phyloP scores from a whole-genome alignment of 2,888 invertebrate genomes.

The Volucella bombylans region DNA sequence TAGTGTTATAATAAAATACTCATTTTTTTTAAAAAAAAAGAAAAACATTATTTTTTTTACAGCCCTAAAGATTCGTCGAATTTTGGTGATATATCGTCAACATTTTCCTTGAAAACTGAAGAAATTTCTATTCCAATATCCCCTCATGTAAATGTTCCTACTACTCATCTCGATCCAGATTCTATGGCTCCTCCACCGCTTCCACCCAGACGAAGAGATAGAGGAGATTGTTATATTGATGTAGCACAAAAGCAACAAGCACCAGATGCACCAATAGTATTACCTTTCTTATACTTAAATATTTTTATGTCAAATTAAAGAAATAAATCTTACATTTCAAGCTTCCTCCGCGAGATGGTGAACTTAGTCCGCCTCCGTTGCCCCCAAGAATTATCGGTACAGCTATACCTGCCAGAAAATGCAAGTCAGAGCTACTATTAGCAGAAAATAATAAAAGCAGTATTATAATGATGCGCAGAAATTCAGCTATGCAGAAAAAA shows the following conservation, averaged over 20 bases:
- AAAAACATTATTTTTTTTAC: not conserved
- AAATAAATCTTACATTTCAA: slow-evolving; percentile 56
- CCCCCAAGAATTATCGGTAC: slow-evolving; percentile 84
- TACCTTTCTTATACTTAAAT: not conserved
- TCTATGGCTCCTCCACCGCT: slow-evolving; percentile 80
- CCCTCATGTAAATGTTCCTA: slow-evolving; percentile 82
- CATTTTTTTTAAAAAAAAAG: not conserved
- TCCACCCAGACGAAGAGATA: slow-evolving; percentile 80
- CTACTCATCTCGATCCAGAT: slow-evolving; percentile 79
- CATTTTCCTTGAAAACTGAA: slow-evolving; percentile 43
- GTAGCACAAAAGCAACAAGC: slow-evolving; percentile 84
- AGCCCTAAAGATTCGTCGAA: slow-evolving; percentile 58
- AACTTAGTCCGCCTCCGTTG: slow-evolving; percentile 86
- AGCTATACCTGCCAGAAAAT: slow-evolving; percentile 75
- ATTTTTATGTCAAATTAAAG: slow-evolving; percentile 74
- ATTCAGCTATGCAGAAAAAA: slow-evolving; percentile 83
- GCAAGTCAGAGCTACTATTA: slow-evolving; percentile 78
- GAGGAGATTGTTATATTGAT: slow-evolving; percentile 80
- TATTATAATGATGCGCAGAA: slow-evolving; percentile 84
- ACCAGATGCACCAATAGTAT: slow-evolving; percentile 86
- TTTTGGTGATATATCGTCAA: slow-evolving; percentile 41
- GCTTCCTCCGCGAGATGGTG: slow-evolving; percentile 88
- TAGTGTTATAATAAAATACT: not conserved
- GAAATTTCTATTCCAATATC: slow-evolving; percentile 79
- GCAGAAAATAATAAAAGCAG: slow-evolving; percentile 83